Evolutionary conservation across 2,888 invertebrate species (phyloP).

Genomic region (Cryptocheilus praepositus): DNA sequence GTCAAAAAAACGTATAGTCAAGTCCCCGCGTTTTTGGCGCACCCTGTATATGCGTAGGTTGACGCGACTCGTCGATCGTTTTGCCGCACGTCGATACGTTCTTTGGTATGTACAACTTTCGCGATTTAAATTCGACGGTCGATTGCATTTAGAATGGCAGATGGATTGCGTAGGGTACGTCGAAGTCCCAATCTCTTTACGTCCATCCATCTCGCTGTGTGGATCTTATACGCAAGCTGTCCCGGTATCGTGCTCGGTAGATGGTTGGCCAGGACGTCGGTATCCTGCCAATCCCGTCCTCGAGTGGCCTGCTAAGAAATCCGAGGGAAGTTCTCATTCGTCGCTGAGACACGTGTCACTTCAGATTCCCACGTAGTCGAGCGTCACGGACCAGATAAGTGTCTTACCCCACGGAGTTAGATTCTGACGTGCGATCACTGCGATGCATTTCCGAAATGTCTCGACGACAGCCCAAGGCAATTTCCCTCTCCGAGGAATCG

Average conservation of each 20-base stretch:
- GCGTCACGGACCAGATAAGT: not conserved
- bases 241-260: not conserved
- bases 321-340: not conserved
- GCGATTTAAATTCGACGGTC: no score
- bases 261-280: not conserved
- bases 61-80: no score
- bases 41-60: no score
- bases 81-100: no score
- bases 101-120: no score
- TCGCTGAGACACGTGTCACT: constrained; percentile 6
- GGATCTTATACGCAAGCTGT: no score
- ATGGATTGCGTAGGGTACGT: no score
- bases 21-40: no score
- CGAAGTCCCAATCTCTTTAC: no score
- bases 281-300: constrained; percentile 5
- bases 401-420: not conserved
- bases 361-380: constrained; percentile 5
- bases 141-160: no score
- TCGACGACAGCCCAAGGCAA: not conserved
- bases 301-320: not conserved
- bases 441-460: not conserved
- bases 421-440: not conserved
- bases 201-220: no score
- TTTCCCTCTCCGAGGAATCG: not conserved
- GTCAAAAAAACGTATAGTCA: no score